Conservation (phyloP, 1,140 invertebrate species). For the Solenopsis invicta region DNA sequence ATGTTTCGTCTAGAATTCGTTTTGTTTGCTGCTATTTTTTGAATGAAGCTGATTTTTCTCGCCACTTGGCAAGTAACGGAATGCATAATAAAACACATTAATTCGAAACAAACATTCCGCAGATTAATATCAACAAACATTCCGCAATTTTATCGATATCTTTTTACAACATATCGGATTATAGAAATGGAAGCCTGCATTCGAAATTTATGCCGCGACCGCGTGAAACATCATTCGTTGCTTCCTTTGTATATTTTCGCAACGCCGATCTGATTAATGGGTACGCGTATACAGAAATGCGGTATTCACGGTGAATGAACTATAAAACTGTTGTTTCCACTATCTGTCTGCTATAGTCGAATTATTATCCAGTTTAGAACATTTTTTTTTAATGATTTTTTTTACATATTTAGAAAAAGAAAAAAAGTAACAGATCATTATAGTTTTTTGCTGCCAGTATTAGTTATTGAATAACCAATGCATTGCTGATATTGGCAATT, state of each 20-base stretch:
- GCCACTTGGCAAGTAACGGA: neutral
- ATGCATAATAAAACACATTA: constrained; percentile 17
- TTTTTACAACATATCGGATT: neutral
- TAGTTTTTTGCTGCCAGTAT: neutral
- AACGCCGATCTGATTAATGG: constrained; percentile 49
- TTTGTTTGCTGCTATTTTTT: neutral
- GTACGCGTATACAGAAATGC: constrained; percentile 26
- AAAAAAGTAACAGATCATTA: neutral
- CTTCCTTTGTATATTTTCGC: constrained; percentile 69
- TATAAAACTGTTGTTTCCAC: neutral
- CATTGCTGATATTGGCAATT: no score
- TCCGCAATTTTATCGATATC: neutral
- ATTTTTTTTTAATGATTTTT: neutral
- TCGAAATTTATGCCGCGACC: constrained; percentile 47
- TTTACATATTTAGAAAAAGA: neutral
- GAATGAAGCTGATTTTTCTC: neutral
- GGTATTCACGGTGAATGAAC: neutral
- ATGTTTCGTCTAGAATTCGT: neutral
- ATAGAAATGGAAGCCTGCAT: neutral
- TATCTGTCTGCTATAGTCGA: neutral
- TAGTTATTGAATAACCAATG: neutral
- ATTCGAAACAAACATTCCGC: neutral
- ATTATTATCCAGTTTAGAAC: neutral
- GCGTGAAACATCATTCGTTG: constrained; percentile 37
- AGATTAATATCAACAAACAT: constrained; percentile 9